Base-by-base conservation (phyloP, 2,113 vertebrate species). In the Petrocephalus microphthalmus region DNA sequence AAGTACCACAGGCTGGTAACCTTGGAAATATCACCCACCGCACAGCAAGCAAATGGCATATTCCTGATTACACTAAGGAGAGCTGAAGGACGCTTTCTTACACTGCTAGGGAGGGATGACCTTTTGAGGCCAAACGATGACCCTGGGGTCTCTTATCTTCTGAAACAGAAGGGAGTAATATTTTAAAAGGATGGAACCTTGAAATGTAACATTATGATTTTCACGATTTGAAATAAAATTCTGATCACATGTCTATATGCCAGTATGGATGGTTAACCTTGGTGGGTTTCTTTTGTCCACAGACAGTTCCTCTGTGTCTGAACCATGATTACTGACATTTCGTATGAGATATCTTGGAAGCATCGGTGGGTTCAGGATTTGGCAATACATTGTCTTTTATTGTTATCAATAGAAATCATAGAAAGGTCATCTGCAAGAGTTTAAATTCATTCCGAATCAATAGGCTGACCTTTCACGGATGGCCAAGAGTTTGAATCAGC, bases 341-440 rank as follows among this genome's bases (percentile, higher is more conserved):
- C 60, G 37, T 85, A 86, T 42, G 71, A 60, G 85, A 78, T 42
- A 42, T 78, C 71, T 19, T 33, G 17, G 71, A 78, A 78, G 71
- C 71, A 67, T 42, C 11, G 33, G 54, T 89, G 54, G 37, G 47
- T 49, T 33, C 8, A 45, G 64, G 45, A 57, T 45, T 87, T 85
- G 84, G 85, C 45, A 85, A 37, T 71, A 20, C 88, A 89, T 37
- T 89, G 71, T 51, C 64, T 54, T 89, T 89, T 74, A 86, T 89
- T 87, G 82, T 57, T 71, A 89, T 89, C 88, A 87, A 54, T 89
- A 89, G 81, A 87, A 87, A 49, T 87, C 60, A 60, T 53, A 74
- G 85, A 89, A 89, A 89, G 88, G 84, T 89, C 88, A 89, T 57
- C 71, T 86, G 82, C 67, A 87, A 49, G 60, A 87, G 52, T 74